Base-by-base conservation (phyloP, 2,113 vertebrate genomes). In the Lipotes vexillifer region DNA sequence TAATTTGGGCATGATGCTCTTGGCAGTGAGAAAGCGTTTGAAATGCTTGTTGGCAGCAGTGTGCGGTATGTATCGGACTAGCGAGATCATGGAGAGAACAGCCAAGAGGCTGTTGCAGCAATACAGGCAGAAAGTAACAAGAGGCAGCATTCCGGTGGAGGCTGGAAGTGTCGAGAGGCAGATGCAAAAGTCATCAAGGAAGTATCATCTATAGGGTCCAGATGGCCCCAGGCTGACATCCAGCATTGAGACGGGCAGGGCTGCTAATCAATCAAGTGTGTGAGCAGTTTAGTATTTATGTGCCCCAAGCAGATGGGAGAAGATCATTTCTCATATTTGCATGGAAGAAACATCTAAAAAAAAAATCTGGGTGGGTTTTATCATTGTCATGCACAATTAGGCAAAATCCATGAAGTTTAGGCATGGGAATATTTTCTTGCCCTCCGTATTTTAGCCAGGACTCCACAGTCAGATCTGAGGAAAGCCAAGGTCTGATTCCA, bases 91-190 rank as follows among this genome's bases (percentile, higher is more conserved):
- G 21, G n/a, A 59, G 27, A 59, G 66, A 72, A 23, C 5, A 52
- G 86, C 97, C 96, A 93, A 77, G 59, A 93, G 66, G 6, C 46
- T 63, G 18, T 95, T 91, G 91, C 72, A 69, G 85, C 38, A 95
- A 91, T 38, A 46, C 23, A 93, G 52, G 89, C 89, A 89, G 61
- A 88, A 92, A 80, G 27, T 27, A 93, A 46, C 33, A 4, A 49
- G 75, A 86, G 38, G 29, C 27, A 52, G 86, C 75, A 38, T 82
- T n/a, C 63, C 36, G 33, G 12, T 10, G 74, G 77, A 94, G 78
- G 66, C 86, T 77, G 9, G 36, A 46, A 94, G 84, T 29, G 1
- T 38, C 13, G 52, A 49, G 66, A 78, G 66, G 68, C 78, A 91
- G 68, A 87, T 61, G 63, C 69, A 49, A 57, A 96, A 80, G 80